Conservation (phyloP, 2,113 vertebrate species). For the Eurypyga helias region DNA sequence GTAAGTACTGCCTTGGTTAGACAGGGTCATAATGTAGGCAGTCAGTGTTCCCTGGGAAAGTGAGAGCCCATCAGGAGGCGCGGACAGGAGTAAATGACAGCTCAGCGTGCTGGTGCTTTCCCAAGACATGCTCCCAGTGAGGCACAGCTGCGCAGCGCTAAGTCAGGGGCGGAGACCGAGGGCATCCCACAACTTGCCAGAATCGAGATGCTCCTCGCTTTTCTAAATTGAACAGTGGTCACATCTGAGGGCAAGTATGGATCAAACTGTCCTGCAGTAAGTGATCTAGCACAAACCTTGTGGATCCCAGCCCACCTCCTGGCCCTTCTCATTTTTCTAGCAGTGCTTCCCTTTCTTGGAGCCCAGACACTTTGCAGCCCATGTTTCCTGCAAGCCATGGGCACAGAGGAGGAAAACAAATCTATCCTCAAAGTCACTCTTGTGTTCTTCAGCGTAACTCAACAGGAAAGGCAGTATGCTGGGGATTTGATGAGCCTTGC, state of each 20-base stretch:
- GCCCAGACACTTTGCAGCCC: background rate
- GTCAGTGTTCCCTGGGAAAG: background rate
- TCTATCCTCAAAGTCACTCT: background rate
- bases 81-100: background rate
- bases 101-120: background rate
- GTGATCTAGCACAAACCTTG: background rate
- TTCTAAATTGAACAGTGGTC: background rate
- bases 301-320: background rate
- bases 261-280: background rate
- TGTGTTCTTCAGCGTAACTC: background rate
- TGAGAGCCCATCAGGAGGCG: background rate
- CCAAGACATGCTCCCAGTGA: background rate
- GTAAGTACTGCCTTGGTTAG: background rate
- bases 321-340: background rate
- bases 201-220: background rate
- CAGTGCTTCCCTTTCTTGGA: background rate
- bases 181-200: background rate
- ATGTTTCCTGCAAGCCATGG: background rate
- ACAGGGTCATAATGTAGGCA: background rate
- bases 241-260: background rate
- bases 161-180: background rate
- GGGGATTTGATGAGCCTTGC: background rate
- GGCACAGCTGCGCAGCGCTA: fast-evolving
- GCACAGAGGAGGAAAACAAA: background rate
- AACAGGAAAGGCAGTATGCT: background rate